Evolutionary conservation across 2,797 vertebrate genomes (phyloP).

Genomic region (Setipinna tenuifilis): DNA sequence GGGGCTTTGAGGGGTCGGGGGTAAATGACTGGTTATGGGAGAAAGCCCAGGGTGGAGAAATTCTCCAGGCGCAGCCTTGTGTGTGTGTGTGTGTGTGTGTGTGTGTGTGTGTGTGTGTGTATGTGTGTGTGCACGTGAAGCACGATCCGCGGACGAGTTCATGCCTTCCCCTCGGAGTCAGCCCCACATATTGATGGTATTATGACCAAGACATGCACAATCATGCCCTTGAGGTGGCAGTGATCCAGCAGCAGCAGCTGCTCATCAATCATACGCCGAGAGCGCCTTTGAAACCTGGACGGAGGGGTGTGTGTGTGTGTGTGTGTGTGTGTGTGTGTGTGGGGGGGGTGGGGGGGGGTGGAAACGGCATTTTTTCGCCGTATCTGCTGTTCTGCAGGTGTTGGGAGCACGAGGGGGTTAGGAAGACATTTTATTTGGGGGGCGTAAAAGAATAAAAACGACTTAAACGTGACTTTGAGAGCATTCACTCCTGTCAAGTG

Average conservation of each 20-base stretch:
- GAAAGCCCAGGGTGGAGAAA: background rate
- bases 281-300: constrained; percentile 29
- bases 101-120: background rate
- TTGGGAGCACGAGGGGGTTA: background rate
- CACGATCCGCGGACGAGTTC: background rate
- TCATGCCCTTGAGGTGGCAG: constrained; percentile 41
- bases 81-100: constrained; percentile 15
- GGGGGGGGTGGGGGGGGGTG: background rate
- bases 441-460: constrained; percentile 11
- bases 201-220: constrained; percentile 45
- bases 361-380: background rate
- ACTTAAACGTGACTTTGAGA: background rate
- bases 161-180: constrained; percentile 16
- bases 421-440: constrained; percentile 13
- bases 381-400: constrained; percentile 33
- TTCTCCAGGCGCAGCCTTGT: background rate
- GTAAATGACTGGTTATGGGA: background rate
- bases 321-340: too few relatives aligned
- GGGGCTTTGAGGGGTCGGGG: background rate
- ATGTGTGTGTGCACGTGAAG: constrained; percentile 6
- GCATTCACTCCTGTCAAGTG: background rate
- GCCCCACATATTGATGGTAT: constrained; percentile 43
- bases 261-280: constrained; percentile 40
- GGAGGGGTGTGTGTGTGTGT: background rate
- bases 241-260: constrained; percentile 30